Evolutionary conservation across 2,888 invertebrate genomes (phyloP).

Genomic region (Parelbella ahira): DNA sequence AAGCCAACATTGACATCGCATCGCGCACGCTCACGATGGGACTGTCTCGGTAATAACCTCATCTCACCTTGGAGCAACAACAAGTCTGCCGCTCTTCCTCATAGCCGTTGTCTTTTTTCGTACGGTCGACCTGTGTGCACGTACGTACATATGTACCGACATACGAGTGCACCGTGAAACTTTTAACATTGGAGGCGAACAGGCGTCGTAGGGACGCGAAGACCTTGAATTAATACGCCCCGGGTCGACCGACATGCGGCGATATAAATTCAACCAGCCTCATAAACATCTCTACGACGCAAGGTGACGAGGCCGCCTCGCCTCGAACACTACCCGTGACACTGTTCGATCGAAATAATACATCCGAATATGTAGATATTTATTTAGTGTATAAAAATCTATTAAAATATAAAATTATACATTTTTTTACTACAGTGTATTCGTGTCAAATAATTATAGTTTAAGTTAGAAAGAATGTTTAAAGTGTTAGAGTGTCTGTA

Average conservation of each 20-base stretch:
- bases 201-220: constrained; percentile 59
- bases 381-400: too few relatives aligned
- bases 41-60: constrained; percentile 29
- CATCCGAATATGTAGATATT: too few relatives aligned
- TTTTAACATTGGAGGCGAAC: constrained; percentile 55
- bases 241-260: constrained; percentile 47
- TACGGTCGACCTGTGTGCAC: constrained; percentile 23
- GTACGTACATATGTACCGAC: too few relatives aligned
- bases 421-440: too few relatives aligned
- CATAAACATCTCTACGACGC: constrained; percentile 39
- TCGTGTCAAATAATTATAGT: too few relatives aligned
- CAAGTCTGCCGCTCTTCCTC: constrained; percentile 43
- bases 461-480: too few relatives aligned
- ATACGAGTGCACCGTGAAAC: constrained; percentile 21
- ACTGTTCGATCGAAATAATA: constrained; percentile 8
- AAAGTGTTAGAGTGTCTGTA: too few relatives aligned
- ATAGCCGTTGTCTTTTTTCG: constrained; percentile 40
- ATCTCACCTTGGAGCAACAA: constrained; percentile 25
- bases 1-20: constrained; percentile 18
- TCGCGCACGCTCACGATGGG: constrained; percentile 25
- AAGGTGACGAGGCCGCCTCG: constrained; percentile 40
- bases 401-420: too few relatives aligned
- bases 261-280: constrained; percentile 47
- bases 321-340: constrained; percentile 11
- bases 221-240: constrained; percentile 50